phyloP scores from a whole-genome alignment of 92 coral and sea anemone species.

The Siderastrea radians region DNA sequence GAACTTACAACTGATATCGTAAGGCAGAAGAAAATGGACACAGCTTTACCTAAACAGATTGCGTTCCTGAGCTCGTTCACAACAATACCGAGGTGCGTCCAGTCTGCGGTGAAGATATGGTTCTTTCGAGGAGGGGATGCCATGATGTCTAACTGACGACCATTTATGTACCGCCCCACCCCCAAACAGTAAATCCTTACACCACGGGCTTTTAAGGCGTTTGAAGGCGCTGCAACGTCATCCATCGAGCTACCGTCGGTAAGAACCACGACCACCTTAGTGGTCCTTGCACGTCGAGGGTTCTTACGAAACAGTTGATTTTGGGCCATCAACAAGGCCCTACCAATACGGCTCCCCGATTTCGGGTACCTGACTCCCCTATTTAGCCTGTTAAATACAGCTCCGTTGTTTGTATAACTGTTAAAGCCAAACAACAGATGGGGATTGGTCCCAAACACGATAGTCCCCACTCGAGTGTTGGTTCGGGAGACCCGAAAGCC shows the following conservation, averaged over 20 bases:
- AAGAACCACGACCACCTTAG: conserved; percentile 85
- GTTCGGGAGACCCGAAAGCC: conserved; percentile 84
- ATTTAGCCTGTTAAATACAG: conserved; percentile 61
- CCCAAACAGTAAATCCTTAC: conserved; percentile 77
- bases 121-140: conserved; percentile 77
- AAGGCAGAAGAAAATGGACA: neutral
- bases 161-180: conserved; percentile 87
- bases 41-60: conserved; percentile 65
- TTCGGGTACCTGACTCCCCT: conserved; percentile 71
- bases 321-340: conserved; percentile 72
- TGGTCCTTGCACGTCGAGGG: conserved; percentile 58
- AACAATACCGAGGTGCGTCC: conserved; percentile 78
- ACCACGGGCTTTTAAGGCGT: conserved; percentile 65
- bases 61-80: conserved; percentile 82
- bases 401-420: conserved; percentile 72
- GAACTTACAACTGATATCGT: neutral
- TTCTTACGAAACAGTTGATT: conserved; percentile 51
- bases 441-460: conserved; percentile 77
- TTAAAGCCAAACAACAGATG: conserved; percentile 63
- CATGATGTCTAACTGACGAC: conserved; percentile 78
- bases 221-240: conserved; percentile 81
- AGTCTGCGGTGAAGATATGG: conserved; percentile 90
- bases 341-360: conserved; percentile 84
- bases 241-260: conserved; percentile 92
- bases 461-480: conserved; percentile 71